These are phyloP conservation scores for Cyanistes caeruleus DNA, from an alignment of 2,113 vertebrate species.

Conservation along the genomic window DNA sequence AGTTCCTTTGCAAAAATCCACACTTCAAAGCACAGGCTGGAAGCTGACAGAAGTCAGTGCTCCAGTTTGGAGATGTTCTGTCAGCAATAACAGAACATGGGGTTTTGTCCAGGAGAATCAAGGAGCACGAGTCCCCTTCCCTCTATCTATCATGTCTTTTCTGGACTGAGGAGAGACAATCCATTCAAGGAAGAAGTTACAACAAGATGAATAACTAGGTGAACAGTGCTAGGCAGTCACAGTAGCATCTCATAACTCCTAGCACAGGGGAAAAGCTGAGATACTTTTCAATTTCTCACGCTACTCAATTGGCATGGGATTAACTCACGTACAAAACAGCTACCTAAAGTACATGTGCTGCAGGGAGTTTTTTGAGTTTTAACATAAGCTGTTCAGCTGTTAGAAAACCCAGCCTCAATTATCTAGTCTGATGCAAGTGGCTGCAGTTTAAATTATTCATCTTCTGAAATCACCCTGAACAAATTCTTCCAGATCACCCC, in stretches of 20 bases:
- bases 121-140: fast-evolving
- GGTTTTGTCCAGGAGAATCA: neutral
- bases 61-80: neutral
- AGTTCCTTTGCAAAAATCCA: fast-evolving
- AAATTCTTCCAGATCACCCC: slow-evolving; percentile 29
- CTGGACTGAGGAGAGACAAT: neutral
- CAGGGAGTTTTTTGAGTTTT: neutral
- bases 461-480: slow-evolving; percentile 8
- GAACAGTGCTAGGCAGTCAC: neutral
- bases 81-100: fast-evolving
- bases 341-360: neutral
- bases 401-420: neutral
- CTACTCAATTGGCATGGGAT: neutral
- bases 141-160: fast-evolving
- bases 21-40: neutral
- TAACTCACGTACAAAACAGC: neutral
- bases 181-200: neutral
- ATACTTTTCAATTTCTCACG: neutral
- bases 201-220: neutral
- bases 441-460: slow-evolving; percentile 20
- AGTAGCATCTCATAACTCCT: neutral
- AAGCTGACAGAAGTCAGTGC: neutral
- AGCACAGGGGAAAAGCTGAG: neutral
- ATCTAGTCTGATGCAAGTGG: neutral
- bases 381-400: neutral